phyloP scores from a whole-genome alignment of 2,888 invertebrate genomes.

The Pollenia amentaria region DNA sequence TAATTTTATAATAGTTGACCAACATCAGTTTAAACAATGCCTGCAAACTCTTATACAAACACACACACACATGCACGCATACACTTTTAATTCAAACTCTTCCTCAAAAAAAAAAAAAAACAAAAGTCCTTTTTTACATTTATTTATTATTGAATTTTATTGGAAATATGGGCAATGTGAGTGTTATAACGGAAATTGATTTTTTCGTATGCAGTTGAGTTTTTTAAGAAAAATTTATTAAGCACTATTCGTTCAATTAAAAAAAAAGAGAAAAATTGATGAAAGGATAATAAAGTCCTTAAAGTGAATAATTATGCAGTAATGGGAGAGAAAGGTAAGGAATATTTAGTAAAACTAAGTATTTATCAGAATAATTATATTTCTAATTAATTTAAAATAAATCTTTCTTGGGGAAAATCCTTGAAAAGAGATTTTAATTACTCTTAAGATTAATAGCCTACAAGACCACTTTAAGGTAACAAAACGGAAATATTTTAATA shows the following conservation, averaged over 20 bases:
- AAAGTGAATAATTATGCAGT: constrained; percentile 34
- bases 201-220: neutral
- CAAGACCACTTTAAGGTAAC: too few relatives aligned
- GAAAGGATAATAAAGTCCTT: constrained; percentile 58
- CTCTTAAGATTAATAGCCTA: too few relatives aligned
- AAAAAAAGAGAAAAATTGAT: constrained; percentile 53
- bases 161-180: constrained; percentile 19
- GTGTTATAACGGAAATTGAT: constrained; percentile 68
- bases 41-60: constrained; percentile 53
- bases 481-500: too few relatives aligned
- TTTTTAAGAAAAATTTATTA: neutral
- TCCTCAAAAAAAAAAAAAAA: constrained; percentile 21
- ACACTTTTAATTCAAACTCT: neutral
- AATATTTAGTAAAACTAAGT: constrained; percentile 1
- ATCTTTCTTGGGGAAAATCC: neutral
- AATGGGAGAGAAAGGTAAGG: constrained; percentile 2
- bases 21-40: constrained; percentile 61
- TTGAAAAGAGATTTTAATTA: neutral
- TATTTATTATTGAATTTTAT: constrained; percentile 58
- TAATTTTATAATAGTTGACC: constrained; percentile 69
- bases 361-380: neutral
- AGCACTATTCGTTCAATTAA: constrained; percentile 47
- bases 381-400: neutral
- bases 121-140: constrained; percentile 17
- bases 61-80: neutral